A percentile compares a stretch with the other conserved stretches of the same genome.
Evolutionary conservation across 2,888 invertebrate species (phyloP).

Genomic region (Himalopsyche tibetana): DNA sequence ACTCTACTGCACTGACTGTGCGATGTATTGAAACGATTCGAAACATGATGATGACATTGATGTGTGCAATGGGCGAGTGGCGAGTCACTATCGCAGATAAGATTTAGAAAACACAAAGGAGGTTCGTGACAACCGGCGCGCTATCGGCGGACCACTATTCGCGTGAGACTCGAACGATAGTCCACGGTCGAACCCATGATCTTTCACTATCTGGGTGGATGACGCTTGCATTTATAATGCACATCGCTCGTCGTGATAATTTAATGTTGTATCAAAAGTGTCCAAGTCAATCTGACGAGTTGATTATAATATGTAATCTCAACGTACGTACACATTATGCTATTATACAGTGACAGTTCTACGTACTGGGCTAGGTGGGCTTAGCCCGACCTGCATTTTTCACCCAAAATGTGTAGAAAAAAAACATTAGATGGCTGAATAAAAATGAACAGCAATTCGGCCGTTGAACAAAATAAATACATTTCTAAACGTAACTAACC

Average conservation of each 20-base stretch:
- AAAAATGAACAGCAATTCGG: too few species aligned
- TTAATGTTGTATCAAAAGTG: background rate
- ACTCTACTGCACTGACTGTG: background rate
- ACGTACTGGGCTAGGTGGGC: too few species aligned
- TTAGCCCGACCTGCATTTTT: too few species aligned
- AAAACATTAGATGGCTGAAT: too few species aligned
- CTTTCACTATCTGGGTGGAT: slow-evolving; percentile 8
- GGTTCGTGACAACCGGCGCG: background rate
- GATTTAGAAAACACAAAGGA: background rate
- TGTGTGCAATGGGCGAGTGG: slow-evolving; percentile 2
- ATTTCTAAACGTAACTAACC: too few species aligned
- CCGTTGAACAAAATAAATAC: too few species aligned
- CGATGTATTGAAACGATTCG: background rate
- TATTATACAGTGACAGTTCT: background rate
- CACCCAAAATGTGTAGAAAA: too few species aligned
- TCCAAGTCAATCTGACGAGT: background rate
- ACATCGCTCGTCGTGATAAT: background rate
- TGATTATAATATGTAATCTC: background rate
- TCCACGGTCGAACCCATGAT: slow-evolving; percentile 1
- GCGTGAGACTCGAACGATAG: background rate
- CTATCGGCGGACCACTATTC: background rate
- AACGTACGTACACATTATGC: background rate
- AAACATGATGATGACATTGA: slow-evolving; percentile 1
- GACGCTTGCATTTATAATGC: background rate
- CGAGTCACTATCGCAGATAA: slow-evolving; percentile 8